Conservation (phyloP, 2,888 invertebrate species). For the Lycophotia porphyrea region DNA sequence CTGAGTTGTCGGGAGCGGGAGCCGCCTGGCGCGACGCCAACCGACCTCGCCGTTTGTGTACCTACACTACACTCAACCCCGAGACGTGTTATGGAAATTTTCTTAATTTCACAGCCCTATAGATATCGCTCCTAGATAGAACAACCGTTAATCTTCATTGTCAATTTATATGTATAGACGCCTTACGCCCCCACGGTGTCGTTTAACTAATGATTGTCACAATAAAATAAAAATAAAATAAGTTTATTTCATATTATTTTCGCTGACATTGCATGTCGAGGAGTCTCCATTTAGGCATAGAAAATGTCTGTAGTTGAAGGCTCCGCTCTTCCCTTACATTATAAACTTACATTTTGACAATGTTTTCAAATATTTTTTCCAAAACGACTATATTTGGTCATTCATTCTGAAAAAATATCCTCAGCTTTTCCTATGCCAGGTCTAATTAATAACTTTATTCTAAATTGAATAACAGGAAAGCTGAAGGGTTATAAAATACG, state of each 20-base stretch:
- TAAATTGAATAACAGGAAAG: conserved; percentile 57
- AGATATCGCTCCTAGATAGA: conserved; percentile 34
- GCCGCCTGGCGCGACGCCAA: conserved; percentile 74
- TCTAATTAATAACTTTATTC: conserved; percentile 51
- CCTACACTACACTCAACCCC: conserved; percentile 61
- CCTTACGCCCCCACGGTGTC: conserved; percentile 7
- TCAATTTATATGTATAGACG: conserved; percentile 57
- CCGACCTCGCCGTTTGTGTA: conserved; percentile 68
- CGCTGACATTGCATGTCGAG: no score
- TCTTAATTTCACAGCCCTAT: conserved; percentile 57
- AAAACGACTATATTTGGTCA: neutral
- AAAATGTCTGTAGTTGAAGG: no score
- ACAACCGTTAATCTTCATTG: conserved; percentile 50
- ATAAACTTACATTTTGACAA: no score
- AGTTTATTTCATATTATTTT: no score
- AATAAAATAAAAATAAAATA: no score
- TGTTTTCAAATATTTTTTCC: neutral
- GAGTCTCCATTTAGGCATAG: no score
- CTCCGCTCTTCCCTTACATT: no score
- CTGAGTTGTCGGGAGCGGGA: conserved; percentile 63
- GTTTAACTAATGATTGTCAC: conserved; percentile 21
- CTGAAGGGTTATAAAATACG: conserved; percentile 61
- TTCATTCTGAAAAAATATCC: neutral
- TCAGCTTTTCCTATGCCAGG: neutral
- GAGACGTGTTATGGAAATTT: conserved; percentile 64